A percentile compares a stretch with the other conserved stretches of the same genome.
These are phyloP conservation scores for Turnix velox DNA, from an alignment of 2,113 vertebrate species.

Conservation along the genomic window DNA sequence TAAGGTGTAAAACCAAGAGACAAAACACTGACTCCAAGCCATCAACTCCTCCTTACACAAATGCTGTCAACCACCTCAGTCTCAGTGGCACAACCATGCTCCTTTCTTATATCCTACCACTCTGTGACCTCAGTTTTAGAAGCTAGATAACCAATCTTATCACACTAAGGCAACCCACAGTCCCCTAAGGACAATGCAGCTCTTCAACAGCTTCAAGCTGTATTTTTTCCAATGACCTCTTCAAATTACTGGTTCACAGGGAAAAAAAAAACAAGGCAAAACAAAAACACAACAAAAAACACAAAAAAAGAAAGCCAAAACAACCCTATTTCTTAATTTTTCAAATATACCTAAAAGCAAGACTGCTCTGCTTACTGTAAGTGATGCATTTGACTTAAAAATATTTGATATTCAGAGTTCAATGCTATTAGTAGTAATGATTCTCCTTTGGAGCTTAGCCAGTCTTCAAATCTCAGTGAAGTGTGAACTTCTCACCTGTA, in stretches of 20 bases:
- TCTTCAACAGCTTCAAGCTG: neutral
- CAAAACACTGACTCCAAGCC: neutral
- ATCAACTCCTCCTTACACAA: neutral
- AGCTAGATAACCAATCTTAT: neutral
- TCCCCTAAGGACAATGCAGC: accelerated
- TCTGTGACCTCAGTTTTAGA: neutral
- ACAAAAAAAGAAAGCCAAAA: neutral
- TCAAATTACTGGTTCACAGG: neutral
- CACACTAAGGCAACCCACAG: neutral
- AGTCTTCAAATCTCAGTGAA: neutral
- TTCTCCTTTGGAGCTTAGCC: neutral
- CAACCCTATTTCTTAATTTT: neutral
- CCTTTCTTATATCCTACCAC: neutral
- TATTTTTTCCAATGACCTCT: neutral
- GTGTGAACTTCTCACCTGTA: neutral
- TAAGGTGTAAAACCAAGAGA: neutral
- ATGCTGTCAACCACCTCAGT: neutral
- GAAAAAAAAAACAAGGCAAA: neutral
- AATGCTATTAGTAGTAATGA: neutral
- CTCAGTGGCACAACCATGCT: neutral
- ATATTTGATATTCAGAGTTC: neutral
- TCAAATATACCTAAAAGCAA: neutral
- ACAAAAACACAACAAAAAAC: neutral
- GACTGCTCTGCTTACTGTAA: neutral
- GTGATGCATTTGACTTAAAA: neutral